Conservation (phyloP, 2,888 invertebrate species). For the Mesoligia furuncula region DNA sequence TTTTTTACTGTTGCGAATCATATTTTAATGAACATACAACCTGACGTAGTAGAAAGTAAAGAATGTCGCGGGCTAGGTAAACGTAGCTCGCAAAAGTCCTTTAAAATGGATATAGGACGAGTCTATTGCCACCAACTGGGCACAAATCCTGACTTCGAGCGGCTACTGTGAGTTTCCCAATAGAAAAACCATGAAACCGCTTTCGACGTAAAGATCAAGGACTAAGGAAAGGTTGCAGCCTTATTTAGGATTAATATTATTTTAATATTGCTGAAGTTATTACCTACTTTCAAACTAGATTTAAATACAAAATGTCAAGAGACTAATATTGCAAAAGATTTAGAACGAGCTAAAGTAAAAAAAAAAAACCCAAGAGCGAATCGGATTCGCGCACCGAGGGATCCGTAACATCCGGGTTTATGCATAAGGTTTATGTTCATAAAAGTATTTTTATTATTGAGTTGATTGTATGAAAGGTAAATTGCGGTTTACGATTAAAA, state of each 20-base stretch:
- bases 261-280: slow-evolving; percentile 2
- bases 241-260: slow-evolving; percentile 13
- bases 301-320: slow-evolving; percentile 30
- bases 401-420: too few relatives aligned
- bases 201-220: not conserved
- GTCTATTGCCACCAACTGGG: not conserved
- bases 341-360: not conserved
- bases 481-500: too few relatives aligned
- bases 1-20: too few relatives aligned
- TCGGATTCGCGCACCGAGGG: too few relatives aligned
- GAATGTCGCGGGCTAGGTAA: too few relatives aligned
- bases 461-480: too few relatives aligned
- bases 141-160: not conserved
- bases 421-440: too few relatives aligned
- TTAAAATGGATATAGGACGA: not conserved
- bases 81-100: too few relatives aligned
- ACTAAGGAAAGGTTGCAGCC: not conserved
- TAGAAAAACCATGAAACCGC: not conserved
- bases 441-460: too few relatives aligned
- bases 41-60: too few relatives aligned
- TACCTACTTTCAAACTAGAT: not conserved
- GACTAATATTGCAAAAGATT: slow-evolving; percentile 6
- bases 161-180: not conserved
- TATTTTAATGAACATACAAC: too few relatives aligned
- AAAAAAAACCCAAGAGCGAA: too few relatives aligned